Base-by-base conservation (phyloP, 2,797 vertebrate genomes). In the Mormyrus hasselquistii region DNA sequence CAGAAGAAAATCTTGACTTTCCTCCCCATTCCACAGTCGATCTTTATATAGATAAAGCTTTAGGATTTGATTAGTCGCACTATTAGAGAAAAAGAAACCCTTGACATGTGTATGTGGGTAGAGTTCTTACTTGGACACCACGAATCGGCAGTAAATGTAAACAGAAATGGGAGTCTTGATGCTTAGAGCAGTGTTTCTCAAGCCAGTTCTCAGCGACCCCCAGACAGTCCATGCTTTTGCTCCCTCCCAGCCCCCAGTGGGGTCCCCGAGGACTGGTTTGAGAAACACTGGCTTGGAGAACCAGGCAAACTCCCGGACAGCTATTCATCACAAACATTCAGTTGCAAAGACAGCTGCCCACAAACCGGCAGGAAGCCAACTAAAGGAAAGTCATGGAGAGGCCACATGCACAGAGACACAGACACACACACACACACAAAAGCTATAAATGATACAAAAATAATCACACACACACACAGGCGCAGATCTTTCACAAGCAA, bases 281-380 rank as follows among this genome's bases (percentile, higher is more conserved):
- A 76, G 69, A 76, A 76, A 76, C 34, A 41, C 69, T 76, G 95
- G 94, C 69, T 41, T 16, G 34, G 69, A 76, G 34, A 76, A 76
- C 34, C 34, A 96, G 95, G 95, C 95, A 95, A 95, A 90, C 95
- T 97, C 94, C 94, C 94, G 94, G 95, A 97, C 90, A 96, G 94
- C 96, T 97, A 96, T 93, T 94, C 94, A 96, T 95, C 94, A 96
- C 94, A 95, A 97, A 96, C 95, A 92, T 96, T 96, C 92, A 96
- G 95, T 94, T 95, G 94, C 93, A 90, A 96, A 95, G 96, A 95
- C 92, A 96, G 97, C 97, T 97, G 97, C 97, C 96, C 96, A 94
- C 92, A 96, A 94, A 96, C 94, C 93, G 95, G 95, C 95, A 97
- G 96, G 95, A 96, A 97, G 95, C 96, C 95, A 95, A 96, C 92